Conservation (phyloP, 1,140 invertebrate species). For the Formica selysi region DNA sequence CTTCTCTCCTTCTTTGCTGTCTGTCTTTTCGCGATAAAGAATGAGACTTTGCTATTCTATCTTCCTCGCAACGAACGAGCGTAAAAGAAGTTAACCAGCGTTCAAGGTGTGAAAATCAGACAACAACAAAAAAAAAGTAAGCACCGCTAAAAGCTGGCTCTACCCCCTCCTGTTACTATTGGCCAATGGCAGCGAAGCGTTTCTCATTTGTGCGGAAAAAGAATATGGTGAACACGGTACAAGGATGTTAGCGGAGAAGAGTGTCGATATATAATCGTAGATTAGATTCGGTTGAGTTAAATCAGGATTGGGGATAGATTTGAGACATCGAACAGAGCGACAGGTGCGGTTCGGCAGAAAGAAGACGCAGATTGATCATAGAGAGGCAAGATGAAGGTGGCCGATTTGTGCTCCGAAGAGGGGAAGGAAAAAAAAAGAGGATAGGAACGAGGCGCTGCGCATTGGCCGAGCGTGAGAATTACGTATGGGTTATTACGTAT, state of each 20-base stretch:
- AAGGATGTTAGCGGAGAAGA: constrained; percentile 5
- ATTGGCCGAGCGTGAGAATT: constrained; percentile 82
- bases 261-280: not conserved
- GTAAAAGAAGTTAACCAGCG: constrained; percentile 77
- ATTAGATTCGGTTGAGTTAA: no score
- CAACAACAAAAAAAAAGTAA: constrained; percentile 78
- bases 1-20: constrained; percentile 59
- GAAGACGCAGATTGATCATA: constrained; percentile 21
- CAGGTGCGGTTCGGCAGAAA: constrained; percentile 45
- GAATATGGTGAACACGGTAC: constrained; percentile 12
- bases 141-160: constrained; percentile 86
- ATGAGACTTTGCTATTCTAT: constrained; percentile 47
- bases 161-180: constrained; percentile 86
- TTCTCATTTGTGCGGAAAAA: constrained; percentile 72
- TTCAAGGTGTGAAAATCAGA: constrained; percentile 75
- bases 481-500: constrained; percentile 58
- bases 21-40: constrained; percentile 58
- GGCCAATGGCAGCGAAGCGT: constrained; percentile 85
- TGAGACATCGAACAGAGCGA: constrained; percentile 48
- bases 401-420: constrained; percentile 37
- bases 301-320: not conserved
- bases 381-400: constrained; percentile 21
- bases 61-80: constrained; percentile 79
- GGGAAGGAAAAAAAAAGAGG: constrained; percentile 37
- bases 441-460: constrained; percentile 79